Percentiles rank a stretch among this genome's conserved stretches.
Conservation (phyloP, 2,113 vertebrate species). For the Halichoeres trimaculatus region DNA sequence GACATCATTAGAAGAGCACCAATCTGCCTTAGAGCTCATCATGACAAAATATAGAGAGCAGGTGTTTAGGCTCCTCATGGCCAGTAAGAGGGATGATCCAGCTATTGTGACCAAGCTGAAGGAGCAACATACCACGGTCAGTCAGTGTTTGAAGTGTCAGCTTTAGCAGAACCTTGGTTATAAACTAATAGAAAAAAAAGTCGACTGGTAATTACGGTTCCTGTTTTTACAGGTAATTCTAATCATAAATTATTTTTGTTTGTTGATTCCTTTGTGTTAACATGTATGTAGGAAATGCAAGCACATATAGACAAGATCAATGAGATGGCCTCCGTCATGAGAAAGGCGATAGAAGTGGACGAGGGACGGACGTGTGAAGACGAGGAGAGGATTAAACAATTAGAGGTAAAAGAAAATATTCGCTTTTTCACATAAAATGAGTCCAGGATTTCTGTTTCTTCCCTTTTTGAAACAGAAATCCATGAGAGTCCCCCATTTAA, state of each 20-base stretch:
- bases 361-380: constrained; percentile 91
- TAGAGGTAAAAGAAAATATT: constrained; percentile 84
- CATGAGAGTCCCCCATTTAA: too few species aligned
- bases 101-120: constrained; percentile 92
- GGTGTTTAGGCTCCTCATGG: constrained; percentile 94
- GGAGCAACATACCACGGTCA: constrained; percentile 95
- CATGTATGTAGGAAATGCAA: constrained; percentile 88
- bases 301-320: constrained; percentile 96
- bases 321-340: constrained; percentile 98
- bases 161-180: background rate
- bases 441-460: too few species aligned
- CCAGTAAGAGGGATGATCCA: constrained; percentile 94
- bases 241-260: too few species aligned
- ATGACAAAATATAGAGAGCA: constrained; percentile 99
- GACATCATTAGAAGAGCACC: constrained; percentile 95
- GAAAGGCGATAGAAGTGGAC: constrained; percentile 94
- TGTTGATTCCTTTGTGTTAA: background rate
- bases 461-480: too few species aligned
- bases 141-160: background rate
- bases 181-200: too few species aligned
- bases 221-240: background rate
- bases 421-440: background rate
- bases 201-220: too few species aligned
- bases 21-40: constrained; percentile 97
- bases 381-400: constrained; percentile 92